A percentile compares a stretch with the other conserved stretches of the same genome.
These are phyloP conservation scores for Uropsilus gracilis DNA, from an alignment of 2,113 vertebrate species.

Conservation along the genomic window DNA sequence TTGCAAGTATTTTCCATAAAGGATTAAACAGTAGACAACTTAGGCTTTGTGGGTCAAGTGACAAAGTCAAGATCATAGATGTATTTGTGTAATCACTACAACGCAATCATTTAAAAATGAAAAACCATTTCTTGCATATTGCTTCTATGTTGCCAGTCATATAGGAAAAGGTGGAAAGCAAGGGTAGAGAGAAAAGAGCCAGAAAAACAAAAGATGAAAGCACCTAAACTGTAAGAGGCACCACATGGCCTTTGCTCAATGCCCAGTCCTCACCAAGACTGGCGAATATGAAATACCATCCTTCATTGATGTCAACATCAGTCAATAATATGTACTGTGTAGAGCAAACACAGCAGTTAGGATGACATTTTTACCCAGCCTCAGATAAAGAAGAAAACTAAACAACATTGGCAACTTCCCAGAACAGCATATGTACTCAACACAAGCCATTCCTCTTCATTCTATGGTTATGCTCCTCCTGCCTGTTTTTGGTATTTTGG, in stretches of 20 bases:
- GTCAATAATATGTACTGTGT: not conserved
- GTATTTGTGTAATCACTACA: not conserved
- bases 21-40: not conserved
- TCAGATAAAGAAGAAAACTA: not conserved
- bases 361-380: not conserved
- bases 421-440: not conserved
- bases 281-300: fast-evolving
- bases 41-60: not conserved
- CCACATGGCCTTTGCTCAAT: not conserved
- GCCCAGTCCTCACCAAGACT: not conserved
- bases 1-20: not conserved
- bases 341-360: not conserved
- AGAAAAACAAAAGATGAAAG: too few relatives aligned
- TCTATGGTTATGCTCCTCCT: not conserved
- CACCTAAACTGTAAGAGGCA: too few relatives aligned
- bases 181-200: fast-evolving
- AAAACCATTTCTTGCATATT: not conserved
- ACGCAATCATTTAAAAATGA: not conserved
- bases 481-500: not conserved
- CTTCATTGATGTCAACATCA: fast-evolving
- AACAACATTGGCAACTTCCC: too few relatives aligned
- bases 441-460: not conserved
- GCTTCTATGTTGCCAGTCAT: not conserved
- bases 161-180: not conserved
- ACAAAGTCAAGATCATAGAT: not conserved